Base-by-base conservation (phyloP, 2,888 invertebrate genomes). In the Eristalis arbustorum region DNA sequence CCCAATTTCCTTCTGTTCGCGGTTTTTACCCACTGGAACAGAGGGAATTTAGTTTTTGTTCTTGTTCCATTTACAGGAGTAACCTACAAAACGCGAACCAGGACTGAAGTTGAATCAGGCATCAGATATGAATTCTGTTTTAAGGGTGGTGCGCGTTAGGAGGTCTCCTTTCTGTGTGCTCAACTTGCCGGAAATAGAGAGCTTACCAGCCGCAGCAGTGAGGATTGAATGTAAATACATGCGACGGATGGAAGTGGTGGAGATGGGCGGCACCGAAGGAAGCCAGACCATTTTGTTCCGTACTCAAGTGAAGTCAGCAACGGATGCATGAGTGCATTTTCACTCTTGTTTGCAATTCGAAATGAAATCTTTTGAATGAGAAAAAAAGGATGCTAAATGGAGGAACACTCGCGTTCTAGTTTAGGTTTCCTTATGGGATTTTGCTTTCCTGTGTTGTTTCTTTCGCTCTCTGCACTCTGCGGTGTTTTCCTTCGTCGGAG, bases 191-290 rank as follows among this genome's bases (percentile, higher is more conserved):
- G 84, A 84, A 84, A 84, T 49, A 49, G 49, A 49, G 68, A 63
- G 75, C 59, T 63, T 42, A 28, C 8, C 31, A 66, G 71, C 68
- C 57, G 57, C 68, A 84, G 62, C 63, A 72, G 62, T 42, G 18
- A 10, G 80, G 68, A 80, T 84, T 79, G 74, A 75, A 84, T 84
- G 74, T 74, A 79, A 84, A 84, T 72, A 84, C 25, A 34, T 13
- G 8, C n/a, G 37, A 40, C 8, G 69, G 59, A 8, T 67, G 75
- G 59, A 13, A n/a, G n/a, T n/a, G 22, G 59, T 13, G 10, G 57
- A 8, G 59, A 11, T 2, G 59, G 23, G 11, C 23, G 11, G 57
- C 1, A 23, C 68, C 68, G n/a, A n/a, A n/a, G n/a, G n/a, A n/a
- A 76, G 56, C 76, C 68, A 59, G 62, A 69, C 56, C 76, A 77